Base-by-base conservation (phyloP, 2,888 invertebrate species). In the Drosophila austrosaltans region DNA sequence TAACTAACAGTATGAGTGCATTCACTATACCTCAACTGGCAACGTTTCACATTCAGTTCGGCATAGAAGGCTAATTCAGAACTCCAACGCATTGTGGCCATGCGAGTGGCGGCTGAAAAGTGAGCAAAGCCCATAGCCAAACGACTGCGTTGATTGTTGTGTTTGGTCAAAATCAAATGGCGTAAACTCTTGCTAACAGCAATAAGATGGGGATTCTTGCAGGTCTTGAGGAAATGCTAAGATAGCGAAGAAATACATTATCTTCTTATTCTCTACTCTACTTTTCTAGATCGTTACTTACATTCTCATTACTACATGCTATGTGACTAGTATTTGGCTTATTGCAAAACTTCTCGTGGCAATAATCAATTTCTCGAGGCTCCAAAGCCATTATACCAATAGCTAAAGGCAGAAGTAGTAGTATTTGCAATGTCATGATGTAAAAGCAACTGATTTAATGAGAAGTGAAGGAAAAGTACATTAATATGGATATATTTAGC, bases 31-130 rank as follows among this genome's bases (percentile, higher is more conserved):
- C 58, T 0, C 56, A 71, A 6, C 1, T 0, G 8, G 48, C 70
- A 66, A 20, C 10, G 16, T 30, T 53, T 70, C 12, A 66, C 60
- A 56, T 30, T 32, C 3, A 63, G 8, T 28, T 63, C 56, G 6
- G 66, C 71, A 28, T 66, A 16, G 3, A 20, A 22, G 12, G 42
- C 59, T 20, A 71, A 44, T 22, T 72, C 60, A 1, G 42, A 40
- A 32, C 65, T 36, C 77, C 77, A 77, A 7, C 36, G 20, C 57
- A 77, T 58, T n/a, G 68, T 69, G n/a, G 69, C 62, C 75, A 76
- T 77, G 5, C 66, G 22, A 0, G 6, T 8, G 1, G 75, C 71
- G 4, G 60, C 36, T 5, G 66, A 30, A 8, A 74, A 64, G 5
- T 40, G 22, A 3, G 22, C 16, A 1, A 56, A 48, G 7, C 75